Evolutionary conservation across 2,888 invertebrate species (phyloP), one percentile per base, ranked within the genome.

Genomic region (Gymnocheta viridis): DNA sequence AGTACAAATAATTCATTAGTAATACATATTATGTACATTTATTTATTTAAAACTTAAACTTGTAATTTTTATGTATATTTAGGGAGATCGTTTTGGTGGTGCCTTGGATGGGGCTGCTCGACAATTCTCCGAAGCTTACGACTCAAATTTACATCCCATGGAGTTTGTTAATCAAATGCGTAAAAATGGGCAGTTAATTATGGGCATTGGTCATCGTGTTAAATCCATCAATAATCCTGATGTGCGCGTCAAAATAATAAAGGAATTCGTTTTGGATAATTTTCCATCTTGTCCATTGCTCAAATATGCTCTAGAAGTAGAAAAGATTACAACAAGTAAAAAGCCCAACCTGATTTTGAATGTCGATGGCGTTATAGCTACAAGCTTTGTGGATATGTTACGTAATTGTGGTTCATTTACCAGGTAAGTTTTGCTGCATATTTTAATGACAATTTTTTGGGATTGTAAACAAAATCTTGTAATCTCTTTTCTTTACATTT

Each of bases 341-440:
- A 99, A 99, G 93, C 99, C 99, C n/a, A 99, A 99, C 93, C 94
- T 99, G 78, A 99, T 99, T 91, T 94, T 99, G 84, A 99, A 99
- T 92, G 99, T 99, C 22, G 99, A 99, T 93, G 99, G 99, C 77
- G 96, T 99, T 86, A 99, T 99, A 88, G 99, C 98, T 0, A 98
- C 98, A 51, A 96, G 98, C 17, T 99, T 99, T 93, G 99, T 99
- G 27, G 99, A 99, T 92, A 95, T 99, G 93, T 94, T 99, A 87
- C 94, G 98, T 44, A 96, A 98, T 91, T 97, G 97, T 90, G 98
- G 98, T 82, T 96, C 97, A 85, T 99, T 99, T 91, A 98, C 99
- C 0, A 95, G 95, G 96, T 96, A 86, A 93, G 92, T 91, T 32
- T 24, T 38, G n/a, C 60, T 2, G 29, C 9, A 22, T 54, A 29